Percentiles rank a stretch among this genome's conserved stretches.
These are phyloP conservation scores for Parauchenoglanis ngamensis DNA, from an alignment of 2,797 vertebrate species.

Conservation along the genomic window DNA sequence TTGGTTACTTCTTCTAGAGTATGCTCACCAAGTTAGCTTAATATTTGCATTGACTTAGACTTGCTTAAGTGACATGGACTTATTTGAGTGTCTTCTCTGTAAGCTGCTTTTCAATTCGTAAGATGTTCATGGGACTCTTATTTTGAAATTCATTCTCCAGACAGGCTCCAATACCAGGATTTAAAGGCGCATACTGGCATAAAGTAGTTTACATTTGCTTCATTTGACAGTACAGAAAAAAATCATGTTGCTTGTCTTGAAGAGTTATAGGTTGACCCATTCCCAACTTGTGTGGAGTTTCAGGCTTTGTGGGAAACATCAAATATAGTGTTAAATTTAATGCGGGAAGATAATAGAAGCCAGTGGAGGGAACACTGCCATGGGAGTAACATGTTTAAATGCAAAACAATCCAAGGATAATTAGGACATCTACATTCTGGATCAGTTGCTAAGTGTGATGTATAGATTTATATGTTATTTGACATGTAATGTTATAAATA, in stretches of 20 bases:
- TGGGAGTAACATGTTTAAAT: background rate
- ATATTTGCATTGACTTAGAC: background rate
- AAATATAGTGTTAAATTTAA: background rate
- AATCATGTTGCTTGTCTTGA: background rate
- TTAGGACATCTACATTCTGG: background rate
- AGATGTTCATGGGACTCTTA: background rate
- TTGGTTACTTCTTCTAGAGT: background rate
- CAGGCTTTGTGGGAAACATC: background rate
- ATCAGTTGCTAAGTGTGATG: background rate
- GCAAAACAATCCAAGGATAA: background rate
- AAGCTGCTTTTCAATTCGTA: background rate
- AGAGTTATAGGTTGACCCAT: background rate
- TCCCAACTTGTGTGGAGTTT: background rate
- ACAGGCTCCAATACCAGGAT: background rate
- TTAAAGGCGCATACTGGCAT: background rate
- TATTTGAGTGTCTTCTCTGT: background rate
- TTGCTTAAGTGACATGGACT: background rate
- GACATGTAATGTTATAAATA: background rate
- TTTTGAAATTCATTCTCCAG: background rate
- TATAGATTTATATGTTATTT: background rate
- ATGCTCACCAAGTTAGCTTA: background rate
- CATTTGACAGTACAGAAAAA: background rate
- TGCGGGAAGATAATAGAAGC: background rate
- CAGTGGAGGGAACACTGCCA: background rate
- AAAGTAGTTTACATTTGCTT: background rate